A percentile compares a stretch with the other conserved stretches of the same genome.
phyloP scores from a whole-genome alignment of 2,797 vertebrate species.

The Rhynchotus rufescens region DNA sequence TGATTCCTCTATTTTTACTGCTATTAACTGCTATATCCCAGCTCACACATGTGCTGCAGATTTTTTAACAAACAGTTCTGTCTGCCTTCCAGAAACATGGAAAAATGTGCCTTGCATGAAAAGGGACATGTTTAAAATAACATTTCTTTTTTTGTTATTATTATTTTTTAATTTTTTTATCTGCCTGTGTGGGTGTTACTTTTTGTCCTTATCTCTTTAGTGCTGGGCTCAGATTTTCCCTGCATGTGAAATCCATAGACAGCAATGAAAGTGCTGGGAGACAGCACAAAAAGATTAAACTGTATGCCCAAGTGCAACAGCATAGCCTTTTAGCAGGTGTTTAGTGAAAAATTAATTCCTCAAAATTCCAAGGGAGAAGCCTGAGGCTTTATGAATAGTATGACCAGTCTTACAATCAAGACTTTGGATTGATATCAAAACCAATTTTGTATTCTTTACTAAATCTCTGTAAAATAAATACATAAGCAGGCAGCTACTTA shows the following conservation, averaged over 20 bases:
- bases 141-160: no score
- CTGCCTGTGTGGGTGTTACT: slow-evolving; percentile 19
- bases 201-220: slow-evolving; percentile 52
- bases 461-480: slow-evolving; percentile 75
- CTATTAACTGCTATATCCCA: neutral
- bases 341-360: slow-evolving; percentile 83
- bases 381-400: slow-evolving; percentile 76
- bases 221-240: slow-evolving; percentile 54
- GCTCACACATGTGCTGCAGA: neutral
- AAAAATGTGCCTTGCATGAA: neutral
- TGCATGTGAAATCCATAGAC: slow-evolving; percentile 56
- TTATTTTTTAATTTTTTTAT: neutral
- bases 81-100: neutral
- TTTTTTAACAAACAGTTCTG: neutral
- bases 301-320: slow-evolving; percentile 77
- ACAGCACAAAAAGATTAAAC: slow-evolving; percentile 78
- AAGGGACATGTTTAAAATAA: slow-evolving; percentile 1
- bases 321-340: slow-evolving; percentile 76
- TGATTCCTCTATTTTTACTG: slow-evolving; percentile 6
- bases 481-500: slow-evolving; percentile 46
- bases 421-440: slow-evolving; percentile 76
- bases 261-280: slow-evolving; percentile 75
- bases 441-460: slow-evolving; percentile 73
- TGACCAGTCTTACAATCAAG: slow-evolving; percentile 79
- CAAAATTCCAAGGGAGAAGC: slow-evolving; percentile 79